A percentile compares a stretch with the other conserved stretches of the same genome.
Evolutionary conservation across 1,140 invertebrate genomes (phyloP).

Genomic region (Temnothorax nylanderi): DNA sequence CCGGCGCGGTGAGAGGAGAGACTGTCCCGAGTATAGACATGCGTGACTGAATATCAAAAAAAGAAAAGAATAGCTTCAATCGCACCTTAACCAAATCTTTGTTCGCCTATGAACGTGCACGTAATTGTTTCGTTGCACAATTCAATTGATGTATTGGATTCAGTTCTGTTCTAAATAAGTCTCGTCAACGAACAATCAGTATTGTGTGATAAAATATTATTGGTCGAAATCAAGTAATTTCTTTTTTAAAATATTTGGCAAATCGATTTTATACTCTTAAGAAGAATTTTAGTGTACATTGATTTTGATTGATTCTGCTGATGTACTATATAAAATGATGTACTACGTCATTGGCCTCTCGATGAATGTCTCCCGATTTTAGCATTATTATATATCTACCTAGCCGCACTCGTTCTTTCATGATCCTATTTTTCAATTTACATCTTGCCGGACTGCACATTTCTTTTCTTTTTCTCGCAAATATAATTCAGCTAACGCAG

Average conservation of each 20-base stretch:
- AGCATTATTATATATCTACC: neutral
- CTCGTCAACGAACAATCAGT: neutral
- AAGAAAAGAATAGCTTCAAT: conserved; percentile 64
- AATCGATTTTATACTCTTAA: neutral
- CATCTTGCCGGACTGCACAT: neutral
- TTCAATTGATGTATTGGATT: neutral
- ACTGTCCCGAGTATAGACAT: conserved; percentile 58
- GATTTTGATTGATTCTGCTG: neutral
- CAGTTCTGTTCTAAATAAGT: conserved; percentile 8
- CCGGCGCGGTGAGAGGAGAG: conserved; percentile 32
- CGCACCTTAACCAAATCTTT: conserved; percentile 59
- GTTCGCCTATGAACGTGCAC: neutral
- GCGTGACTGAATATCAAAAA: conserved; percentile 74
- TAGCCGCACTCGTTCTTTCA: neutral
- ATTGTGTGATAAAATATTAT: neutral
- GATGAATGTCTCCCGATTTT: neutral
- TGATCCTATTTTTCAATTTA: neutral
- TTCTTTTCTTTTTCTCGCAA: neutral
- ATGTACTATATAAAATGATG: neutral
- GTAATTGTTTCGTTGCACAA: conserved; percentile 26
- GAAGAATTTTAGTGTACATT: neutral
- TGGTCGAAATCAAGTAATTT: neutral
- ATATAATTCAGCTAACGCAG: conserved; percentile 15
- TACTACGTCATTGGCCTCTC: neutral
- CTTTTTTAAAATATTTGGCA: neutral